Evolutionary conservation across 2,888 invertebrate species (phyloP).

Genomic region (Andrena fulva): DNA sequence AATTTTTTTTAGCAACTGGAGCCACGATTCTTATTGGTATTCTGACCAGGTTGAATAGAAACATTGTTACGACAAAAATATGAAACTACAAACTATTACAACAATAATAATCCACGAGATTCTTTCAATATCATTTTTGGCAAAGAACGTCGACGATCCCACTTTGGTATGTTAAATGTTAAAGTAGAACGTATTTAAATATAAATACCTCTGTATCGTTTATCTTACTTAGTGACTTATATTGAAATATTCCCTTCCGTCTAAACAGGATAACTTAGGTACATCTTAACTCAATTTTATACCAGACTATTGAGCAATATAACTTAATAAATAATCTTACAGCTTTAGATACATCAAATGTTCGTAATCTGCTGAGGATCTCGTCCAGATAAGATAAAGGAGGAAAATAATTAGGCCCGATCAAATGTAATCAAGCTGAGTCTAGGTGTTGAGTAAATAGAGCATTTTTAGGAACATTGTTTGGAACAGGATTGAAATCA

Average conservation of each 20-base stretch:
- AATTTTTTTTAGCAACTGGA: too few species aligned
- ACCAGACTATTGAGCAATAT: constrained; percentile 43
- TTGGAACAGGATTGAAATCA: constrained; percentile 15
- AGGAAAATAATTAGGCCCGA: constrained; percentile 29
- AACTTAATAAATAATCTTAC: constrained; percentile 17
- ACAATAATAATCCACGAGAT: too few species aligned
- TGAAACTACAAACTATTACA: too few species aligned
- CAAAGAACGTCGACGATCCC: too few species aligned
- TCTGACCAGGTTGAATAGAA: too few species aligned
- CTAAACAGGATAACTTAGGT: constrained; percentile 18
- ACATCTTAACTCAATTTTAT: constrained; percentile 32
- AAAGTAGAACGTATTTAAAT: too few species aligned
- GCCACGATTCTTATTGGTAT: too few species aligned
- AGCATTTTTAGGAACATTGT: neutral
- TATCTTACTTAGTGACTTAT: neutral
- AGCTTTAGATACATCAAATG: constrained; percentile 34
- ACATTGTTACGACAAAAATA: too few species aligned
- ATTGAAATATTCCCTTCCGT: neutral
- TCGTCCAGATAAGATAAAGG: constrained; percentile 50
- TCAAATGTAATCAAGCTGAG: constrained; percentile 14
- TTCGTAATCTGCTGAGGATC: constrained; percentile 33
- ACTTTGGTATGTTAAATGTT: too few species aligned
- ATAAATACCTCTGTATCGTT: too few species aligned
- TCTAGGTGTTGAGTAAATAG: constrained; percentile 14
- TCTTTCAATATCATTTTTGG: too few species aligned